These are phyloP conservation scores for Leistus spinibarbis DNA, from an alignment of 2,888 invertebrate genomes.

Conservation along the genomic window DNA sequence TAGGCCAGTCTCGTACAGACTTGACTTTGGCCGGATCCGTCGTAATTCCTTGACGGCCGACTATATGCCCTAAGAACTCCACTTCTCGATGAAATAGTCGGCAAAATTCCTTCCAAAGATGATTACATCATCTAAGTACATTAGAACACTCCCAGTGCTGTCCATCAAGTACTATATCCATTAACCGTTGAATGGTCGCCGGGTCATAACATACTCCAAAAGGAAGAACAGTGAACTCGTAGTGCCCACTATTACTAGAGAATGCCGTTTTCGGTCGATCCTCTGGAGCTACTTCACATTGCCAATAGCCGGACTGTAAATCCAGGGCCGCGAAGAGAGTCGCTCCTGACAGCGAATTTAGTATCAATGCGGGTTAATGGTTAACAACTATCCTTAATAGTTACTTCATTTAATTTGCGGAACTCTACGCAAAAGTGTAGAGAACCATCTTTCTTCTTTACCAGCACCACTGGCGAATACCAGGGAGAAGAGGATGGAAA, in stretches of 20 bases:
- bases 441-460: not conserved
- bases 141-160: conserved; percentile 1
- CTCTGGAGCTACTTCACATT: conserved; percentile 3
- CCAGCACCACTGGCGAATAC: not conserved
- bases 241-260: not conserved
- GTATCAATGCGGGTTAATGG: no score
- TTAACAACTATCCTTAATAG: not conserved
- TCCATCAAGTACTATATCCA: conserved; percentile 13
- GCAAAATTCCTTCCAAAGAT: conserved; percentile 22
- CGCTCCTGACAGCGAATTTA: no score
- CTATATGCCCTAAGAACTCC: conserved; percentile 45
- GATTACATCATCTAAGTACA: conserved; percentile 12
- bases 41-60: conserved; percentile 42
- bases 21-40: conserved; percentile 2
- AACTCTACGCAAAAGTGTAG: conserved; percentile 4
- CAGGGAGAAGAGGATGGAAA: not conserved
- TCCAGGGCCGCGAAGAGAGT: no score
- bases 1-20: not conserved
- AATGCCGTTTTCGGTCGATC: conserved; percentile 15
- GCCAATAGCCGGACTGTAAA: conserved; percentile 8
- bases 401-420: conserved; percentile 5
- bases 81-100: conserved; percentile 40
- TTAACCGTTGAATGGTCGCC: no score
- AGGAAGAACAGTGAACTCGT: conserved; percentile 6
- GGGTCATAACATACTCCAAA: conserved; percentile 12